phyloP scores from a whole-genome alignment of 2,797 vertebrate species.

The Amniataba percoides region DNA sequence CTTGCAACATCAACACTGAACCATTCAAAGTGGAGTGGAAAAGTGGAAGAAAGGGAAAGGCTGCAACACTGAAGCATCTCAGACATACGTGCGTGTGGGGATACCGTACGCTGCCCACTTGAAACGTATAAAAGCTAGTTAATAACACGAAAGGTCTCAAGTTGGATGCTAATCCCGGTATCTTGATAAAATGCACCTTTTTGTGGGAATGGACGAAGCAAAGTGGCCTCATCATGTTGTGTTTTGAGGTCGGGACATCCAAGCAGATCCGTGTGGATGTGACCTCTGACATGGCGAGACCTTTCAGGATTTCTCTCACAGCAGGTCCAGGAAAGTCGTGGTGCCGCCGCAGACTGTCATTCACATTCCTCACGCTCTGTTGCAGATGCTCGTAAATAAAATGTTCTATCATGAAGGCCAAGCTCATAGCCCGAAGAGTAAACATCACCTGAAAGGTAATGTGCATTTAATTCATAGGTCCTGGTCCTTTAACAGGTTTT shows the following conservation, averaged over 20 bases:
- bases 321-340: conserved; percentile 52
- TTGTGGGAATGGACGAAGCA: conserved; percentile 5
- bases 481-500: background rate
- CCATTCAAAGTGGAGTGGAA: background rate
- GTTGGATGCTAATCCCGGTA: conserved; percentile 3
- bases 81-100: background rate
- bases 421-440: background rate
- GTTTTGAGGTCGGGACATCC: background rate
- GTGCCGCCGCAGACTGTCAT: conserved; percentile 39
- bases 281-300: conserved; percentile 49
- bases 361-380: conserved; percentile 58
- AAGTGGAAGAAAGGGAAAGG: background rate
- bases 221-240: background rate
- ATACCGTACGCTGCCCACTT: background rate
- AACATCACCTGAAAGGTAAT: conserved; percentile 5
- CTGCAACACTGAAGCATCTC: background rate
- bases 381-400: conserved; percentile 66
- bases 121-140: background rate
- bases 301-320: conserved; percentile 69
- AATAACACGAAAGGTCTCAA: background rate
- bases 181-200: conserved; percentile 3
- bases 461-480: background rate
- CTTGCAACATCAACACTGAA: conserved; percentile 12
- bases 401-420: conserved; percentile 17
- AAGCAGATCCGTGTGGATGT: conserved; percentile 15